Percentiles rank a stretch among this genome's conserved stretches.
Conservation (phyloP, 92 coral and sea anemone species). For the Meandrina meandrites region DNA sequence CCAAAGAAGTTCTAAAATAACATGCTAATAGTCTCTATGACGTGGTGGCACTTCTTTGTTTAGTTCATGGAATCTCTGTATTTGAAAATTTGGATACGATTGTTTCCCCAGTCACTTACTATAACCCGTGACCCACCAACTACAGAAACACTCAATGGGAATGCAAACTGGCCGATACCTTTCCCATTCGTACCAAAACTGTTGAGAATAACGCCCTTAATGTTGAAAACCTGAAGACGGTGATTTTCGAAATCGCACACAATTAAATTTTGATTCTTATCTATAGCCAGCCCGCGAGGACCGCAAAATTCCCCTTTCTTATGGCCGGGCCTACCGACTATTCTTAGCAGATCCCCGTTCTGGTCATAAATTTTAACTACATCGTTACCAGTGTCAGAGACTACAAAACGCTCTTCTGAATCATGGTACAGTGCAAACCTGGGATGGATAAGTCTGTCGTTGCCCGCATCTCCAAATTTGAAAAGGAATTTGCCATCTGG, state of each 20-base stretch:
- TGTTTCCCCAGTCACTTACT: slow-evolving; percentile 94
- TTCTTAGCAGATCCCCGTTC: slow-evolving; percentile 67
- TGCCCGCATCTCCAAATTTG: slow-evolving; percentile 83
- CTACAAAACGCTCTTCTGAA: slow-evolving; percentile 69
- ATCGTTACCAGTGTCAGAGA: slow-evolving; percentile 89
- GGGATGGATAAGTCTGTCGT: slow-evolving; percentile 78
- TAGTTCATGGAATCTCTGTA: slow-evolving; percentile 54
- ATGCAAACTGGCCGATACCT: slow-evolving; percentile 94
- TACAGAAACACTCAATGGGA: slow-evolving; percentile 82
- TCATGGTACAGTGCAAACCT: slow-evolving; percentile 82
- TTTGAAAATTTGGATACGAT: slow-evolving; percentile 83
- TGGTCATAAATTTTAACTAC: slow-evolving; percentile 84
- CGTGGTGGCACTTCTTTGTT: background rate
- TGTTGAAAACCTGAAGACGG: slow-evolving; percentile 73
- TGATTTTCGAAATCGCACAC: slow-evolving; percentile 93
- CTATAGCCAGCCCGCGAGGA: slow-evolving; percentile 85
- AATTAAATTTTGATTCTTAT: slow-evolving; percentile 69
- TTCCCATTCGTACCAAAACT: slow-evolving; percentile 87
- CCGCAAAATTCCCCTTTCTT: slow-evolving; percentile 84
- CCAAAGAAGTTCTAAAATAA: too few species aligned
- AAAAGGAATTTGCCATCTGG: slow-evolving; percentile 84
- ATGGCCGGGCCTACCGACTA: slow-evolving; percentile 74
- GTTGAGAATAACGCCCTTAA: slow-evolving; percentile 75
- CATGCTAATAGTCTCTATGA: background rate
- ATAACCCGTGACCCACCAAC: slow-evolving; percentile 69